A percentile compares a stretch with the other conserved stretches of the same genome.
These are phyloP conservation scores for Distichodus sexfasciatus DNA, from an alignment of 2,797 vertebrate genomes.

Conservation along the genomic window DNA sequence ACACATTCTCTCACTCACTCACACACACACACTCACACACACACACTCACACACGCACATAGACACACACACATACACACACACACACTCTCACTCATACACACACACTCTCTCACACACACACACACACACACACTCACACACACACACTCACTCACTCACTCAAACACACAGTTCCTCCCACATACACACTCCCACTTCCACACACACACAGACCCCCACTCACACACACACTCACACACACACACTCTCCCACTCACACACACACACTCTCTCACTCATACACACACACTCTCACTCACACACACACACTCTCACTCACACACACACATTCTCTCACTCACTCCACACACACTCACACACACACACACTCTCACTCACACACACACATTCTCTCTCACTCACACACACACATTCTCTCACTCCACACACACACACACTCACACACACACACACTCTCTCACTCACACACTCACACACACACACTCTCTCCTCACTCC, in stretches of 20 bases:
- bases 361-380: neutral
- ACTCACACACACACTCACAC: too few relatives aligned
- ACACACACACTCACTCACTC: neutral
- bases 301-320: constrained; percentile 3
- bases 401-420: neutral
- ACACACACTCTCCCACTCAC: too few relatives aligned
- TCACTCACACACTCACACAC: too few relatives aligned
- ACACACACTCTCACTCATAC: neutral
- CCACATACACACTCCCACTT: neutral
- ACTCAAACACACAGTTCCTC: neutral
- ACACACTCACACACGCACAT: too few relatives aligned
- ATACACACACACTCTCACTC: too few relatives aligned
- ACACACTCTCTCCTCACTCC: too few relatives aligned
- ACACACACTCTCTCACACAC: constrained; percentile 9
- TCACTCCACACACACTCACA: constrained; percentile 10
- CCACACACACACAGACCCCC: too few relatives aligned
- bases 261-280: too few relatives aligned
- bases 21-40: too few relatives aligned
- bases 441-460: too few relatives aligned
- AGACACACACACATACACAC: constrained; percentile 7
- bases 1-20: too few relatives aligned
- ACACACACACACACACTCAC: neutral
- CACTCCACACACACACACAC: neutral
- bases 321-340: neutral
- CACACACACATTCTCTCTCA: neutral